phyloP scores from a whole-genome alignment of 1,140 invertebrate genomes.

The Drosophila lowei region DNA sequence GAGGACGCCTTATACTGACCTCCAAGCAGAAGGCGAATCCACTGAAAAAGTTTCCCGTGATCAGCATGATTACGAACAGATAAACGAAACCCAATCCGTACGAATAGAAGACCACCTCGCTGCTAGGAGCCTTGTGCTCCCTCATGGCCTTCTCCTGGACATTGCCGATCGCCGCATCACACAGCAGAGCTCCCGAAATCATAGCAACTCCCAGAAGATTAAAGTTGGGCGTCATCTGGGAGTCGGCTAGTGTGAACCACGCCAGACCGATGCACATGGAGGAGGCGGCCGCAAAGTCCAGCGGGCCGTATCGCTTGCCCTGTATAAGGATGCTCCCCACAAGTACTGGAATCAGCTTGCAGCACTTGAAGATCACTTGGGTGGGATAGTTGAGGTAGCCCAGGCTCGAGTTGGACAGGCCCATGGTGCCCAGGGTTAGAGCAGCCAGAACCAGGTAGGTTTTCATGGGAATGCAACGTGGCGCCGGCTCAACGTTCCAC shows the following conservation, averaged over 20 bases:
- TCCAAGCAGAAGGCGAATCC: constrained; percentile 91
- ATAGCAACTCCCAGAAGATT: constrained; percentile 92
- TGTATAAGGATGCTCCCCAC: constrained; percentile 96
- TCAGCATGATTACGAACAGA: constrained; percentile 89
- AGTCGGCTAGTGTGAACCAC: constrained; percentile 96
- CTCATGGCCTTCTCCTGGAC: constrained; percentile 98
- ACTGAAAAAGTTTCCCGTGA: constrained; percentile 89
- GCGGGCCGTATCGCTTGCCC: constrained; percentile 91
- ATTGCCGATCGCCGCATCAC: constrained; percentile 97
- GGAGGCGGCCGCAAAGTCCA: constrained; percentile 93
- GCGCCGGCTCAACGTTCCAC: constrained; percentile 84
- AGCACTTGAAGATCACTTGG: constrained; percentile 97
- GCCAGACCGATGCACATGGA: constrained; percentile 96
- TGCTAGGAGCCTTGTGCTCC: constrained; percentile 90
- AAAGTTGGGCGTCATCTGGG: constrained; percentile 94
- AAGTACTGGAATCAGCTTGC: constrained; percentile 97
- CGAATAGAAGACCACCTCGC: constrained; percentile 96
- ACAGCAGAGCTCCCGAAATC: constrained; percentile 93
- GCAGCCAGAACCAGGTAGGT: constrained; percentile 93
- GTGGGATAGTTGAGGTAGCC: constrained; percentile 98
- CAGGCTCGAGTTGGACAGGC: constrained; percentile 96
- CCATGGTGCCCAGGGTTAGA: constrained; percentile 97
- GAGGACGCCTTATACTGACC: constrained; percentile 84
- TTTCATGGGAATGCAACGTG: constrained; percentile 90
- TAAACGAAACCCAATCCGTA: constrained; percentile 95